Base-by-base conservation (phyloP, 2,113 vertebrate genomes). In the Pedionomus torquatus region DNA sequence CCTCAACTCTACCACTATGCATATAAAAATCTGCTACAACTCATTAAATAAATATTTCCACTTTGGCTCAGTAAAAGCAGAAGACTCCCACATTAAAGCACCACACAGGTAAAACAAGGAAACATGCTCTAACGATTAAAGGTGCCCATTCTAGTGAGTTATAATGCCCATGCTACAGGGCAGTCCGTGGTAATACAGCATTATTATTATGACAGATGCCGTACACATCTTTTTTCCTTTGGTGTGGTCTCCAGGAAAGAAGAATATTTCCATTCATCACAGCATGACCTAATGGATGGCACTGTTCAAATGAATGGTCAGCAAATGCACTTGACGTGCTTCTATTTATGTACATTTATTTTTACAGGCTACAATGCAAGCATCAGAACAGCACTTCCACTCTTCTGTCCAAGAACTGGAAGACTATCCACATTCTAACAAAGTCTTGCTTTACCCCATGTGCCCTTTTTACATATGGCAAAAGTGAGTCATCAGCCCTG, bases 281-380 rank as follows among this genome's bases (percentile, higher is more conserved):
- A 58, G 70, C 89, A 80, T 77, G 82, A 90, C 79, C 84, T 93
- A 88, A 94, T 66, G 87, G 90, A 86, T 39, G 69, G 83, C 64
- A 66, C 55, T 37, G 41, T 58, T 80, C 78, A 87, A 90, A 80
- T 31, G 84, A 91, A 93, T 23, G 92, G 89, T 89, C 92, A 94
- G 93, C 78, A 91, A 91, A 94, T 7, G 65, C 74, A 84, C 44
- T 94, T 93, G 41, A 55, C 60, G 52, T 48, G 75, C 77, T 94
- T 89, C 89, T 94, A 79, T 84, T 92, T 87, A 58, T 4, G 77
- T 37, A 43, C 72, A 58, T 70, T 92, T 70, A 89, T 93, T 95
- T 95, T 95, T 86, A 87, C 77, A 96, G 90, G 86, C 93, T 68
- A 87, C 91, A 89, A 82, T 60, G 93, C 94, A 94, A 78, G 57